A percentile compares a stretch with the other conserved stretches of the same genome.
These are phyloP conservation scores for Mamestra brassicae DNA, from an alignment of 2,888 invertebrate genomes.

Conservation along the genomic window DNA sequence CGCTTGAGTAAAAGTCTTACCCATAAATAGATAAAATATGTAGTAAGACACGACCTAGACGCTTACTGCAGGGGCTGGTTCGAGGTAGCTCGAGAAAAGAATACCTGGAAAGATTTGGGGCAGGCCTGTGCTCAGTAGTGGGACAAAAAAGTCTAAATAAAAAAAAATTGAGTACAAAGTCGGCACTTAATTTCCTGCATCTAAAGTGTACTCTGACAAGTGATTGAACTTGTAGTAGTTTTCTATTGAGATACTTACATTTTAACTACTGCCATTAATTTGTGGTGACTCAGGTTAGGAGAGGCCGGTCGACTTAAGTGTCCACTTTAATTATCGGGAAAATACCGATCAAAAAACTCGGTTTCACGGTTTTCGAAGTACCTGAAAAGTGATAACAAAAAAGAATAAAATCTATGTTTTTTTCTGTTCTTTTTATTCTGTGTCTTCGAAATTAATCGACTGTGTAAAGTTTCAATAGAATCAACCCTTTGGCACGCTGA, in stretches of 20 bases:
- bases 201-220: neutral
- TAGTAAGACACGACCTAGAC: neutral
- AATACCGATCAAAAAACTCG: slow-evolving; percentile 3
- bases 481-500: neutral
- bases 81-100: too few species aligned
- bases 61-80: too few species aligned
- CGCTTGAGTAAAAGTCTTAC: slow-evolving; percentile 4
- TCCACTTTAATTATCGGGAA: slow-evolving; percentile 28
- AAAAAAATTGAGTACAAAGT: neutral
- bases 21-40: neutral
- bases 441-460: neutral
- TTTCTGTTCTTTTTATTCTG: neutral
- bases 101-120: too few species aligned
- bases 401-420: neutral
- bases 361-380: neutral
- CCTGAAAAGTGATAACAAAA: neutral
- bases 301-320: neutral
- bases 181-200: neutral
- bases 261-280: slow-evolving; percentile 10
- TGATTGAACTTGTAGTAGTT: too few species aligned
- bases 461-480: neutral
- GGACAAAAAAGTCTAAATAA: too few species aligned
- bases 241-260: neutral
- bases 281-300: slow-evolving; percentile 2
- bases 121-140: too few species aligned